Base-by-base conservation (phyloP, 2,888 invertebrate species). In the Acrobeloides nanus region DNA sequence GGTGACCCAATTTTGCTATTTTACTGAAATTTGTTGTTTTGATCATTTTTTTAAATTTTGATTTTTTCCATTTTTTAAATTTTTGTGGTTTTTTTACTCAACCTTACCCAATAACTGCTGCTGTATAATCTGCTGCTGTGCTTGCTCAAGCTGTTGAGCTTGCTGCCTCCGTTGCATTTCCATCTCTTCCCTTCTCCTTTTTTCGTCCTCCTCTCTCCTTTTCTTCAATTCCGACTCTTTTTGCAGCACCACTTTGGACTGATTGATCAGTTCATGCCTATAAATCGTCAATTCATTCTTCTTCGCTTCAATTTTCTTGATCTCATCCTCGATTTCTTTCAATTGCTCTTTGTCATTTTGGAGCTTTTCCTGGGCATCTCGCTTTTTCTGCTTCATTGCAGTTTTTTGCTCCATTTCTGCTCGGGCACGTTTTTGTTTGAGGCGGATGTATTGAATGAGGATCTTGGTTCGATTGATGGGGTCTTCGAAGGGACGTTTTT, bases 331-430 rank as follows among this genome's bases (percentile, higher is more conserved):
- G 20, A 27, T 26, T 5, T 25, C 26, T 17, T 32, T 3, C 5
- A 25, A 29, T 23, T 48, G 34, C 29, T 48, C 38, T 1, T 25
- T 21, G 10, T 34, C 48, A 34, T 24, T 18, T 48, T 48, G 49
- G 12, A 51, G 27, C 6, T 34, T 51, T 7, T 47, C 51, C 6
- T 53, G 50, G 12, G 51, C 51, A 31, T 53, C 51, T 37, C 34
- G 43, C 25, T 51, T 51, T 23, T 52, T 42, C 26, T 51, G 43
- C 25, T 32, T 43, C 17, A 51, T 32, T 10, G 51, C 51, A 33
- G 41, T 50, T 42, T 44, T 34, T 18, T 50, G 31, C 3, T 35
- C 51, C 25, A 51, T 23, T 24, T 51, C 51, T 6, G 38, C 51
- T 27, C 51, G 37, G 8, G 51, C 43, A 17, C 51, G 42, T 35